Evolutionary conservation across 2,888 invertebrate genomes (phyloP).

Genomic region (Tholera decimalis): DNA sequence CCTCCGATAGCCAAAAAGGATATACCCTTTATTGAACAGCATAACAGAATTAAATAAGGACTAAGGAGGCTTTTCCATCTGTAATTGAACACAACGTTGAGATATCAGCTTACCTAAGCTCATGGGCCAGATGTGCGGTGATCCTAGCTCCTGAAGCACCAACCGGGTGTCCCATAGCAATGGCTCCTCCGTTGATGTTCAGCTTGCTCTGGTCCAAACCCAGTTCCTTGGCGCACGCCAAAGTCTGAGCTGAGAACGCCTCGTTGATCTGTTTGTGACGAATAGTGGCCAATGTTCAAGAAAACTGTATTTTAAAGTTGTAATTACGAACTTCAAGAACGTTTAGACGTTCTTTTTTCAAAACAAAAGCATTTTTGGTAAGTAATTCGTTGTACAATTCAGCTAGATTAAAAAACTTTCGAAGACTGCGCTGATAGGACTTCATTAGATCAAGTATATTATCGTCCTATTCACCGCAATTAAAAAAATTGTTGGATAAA

Average conservation of each 20-base stretch:
- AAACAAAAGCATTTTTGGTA: too few relatives aligned
- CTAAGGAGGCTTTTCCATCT: too few relatives aligned
- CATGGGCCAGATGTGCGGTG: slow-evolving; percentile 96
- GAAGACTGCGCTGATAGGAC: neutral
- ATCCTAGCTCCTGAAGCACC: slow-evolving; percentile 98
- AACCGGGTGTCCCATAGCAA: slow-evolving; percentile 98
- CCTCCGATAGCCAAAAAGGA: too few relatives aligned
- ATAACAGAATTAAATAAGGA: too few relatives aligned
- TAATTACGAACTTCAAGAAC: neutral
- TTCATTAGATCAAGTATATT: neutral
- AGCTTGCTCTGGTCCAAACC: slow-evolving; percentile 96
- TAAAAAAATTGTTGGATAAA: too few relatives aligned
- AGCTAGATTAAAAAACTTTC: neutral
- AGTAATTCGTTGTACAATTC: neutral
- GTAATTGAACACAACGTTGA: too few relatives aligned
- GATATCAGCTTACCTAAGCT: slow-evolving; percentile 93
- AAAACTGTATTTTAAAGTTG: neutral
- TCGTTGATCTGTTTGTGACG: slow-evolving; percentile 96
- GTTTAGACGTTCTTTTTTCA: too few relatives aligned
- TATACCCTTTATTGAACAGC: too few relatives aligned
- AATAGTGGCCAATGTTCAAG: neutral
- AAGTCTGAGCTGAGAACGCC: slow-evolving; percentile 98
- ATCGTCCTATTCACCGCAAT: neutral
- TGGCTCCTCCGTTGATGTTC: slow-evolving; percentile 98
- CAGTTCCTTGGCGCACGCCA: slow-evolving; percentile 97